These are phyloP conservation scores for Mimas tiliae DNA, from an alignment of 2,888 invertebrate species.

Conservation along the genomic window DNA sequence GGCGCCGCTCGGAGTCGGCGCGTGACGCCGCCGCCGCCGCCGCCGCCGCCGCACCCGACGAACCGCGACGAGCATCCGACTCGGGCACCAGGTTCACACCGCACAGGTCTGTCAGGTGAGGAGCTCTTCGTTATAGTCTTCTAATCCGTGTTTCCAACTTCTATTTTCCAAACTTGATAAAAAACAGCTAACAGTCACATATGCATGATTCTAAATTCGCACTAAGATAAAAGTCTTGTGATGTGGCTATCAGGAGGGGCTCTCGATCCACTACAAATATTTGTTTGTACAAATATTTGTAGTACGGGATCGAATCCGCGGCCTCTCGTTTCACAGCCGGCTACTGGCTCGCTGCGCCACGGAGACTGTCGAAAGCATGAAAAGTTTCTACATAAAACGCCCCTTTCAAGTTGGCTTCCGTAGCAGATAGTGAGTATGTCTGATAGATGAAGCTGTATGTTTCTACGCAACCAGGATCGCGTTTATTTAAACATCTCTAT, in stretches of 20 bases:
- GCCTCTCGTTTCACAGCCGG: neutral
- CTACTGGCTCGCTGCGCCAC: neutral
- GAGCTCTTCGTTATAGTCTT: neutral
- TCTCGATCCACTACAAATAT: neutral
- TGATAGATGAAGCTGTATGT: neutral
- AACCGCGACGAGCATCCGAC: conserved; percentile 71
- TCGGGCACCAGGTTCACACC: conserved; percentile 62
- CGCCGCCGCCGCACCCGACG: conserved; percentile 48
- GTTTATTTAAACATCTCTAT: neutral
- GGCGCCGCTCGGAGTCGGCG: conserved; percentile 69
- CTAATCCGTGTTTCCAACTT: too few relatives aligned
- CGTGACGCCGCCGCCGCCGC: conserved; percentile 49
- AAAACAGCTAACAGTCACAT: too few relatives aligned
- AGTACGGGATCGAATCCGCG: neutral
- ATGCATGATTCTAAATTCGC: too few relatives aligned
- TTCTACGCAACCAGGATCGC: neutral
- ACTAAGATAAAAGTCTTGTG: too few relatives aligned
- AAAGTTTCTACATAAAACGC: neutral
- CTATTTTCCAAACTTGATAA: too few relatives aligned
- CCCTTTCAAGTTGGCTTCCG: neutral
- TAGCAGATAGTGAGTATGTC: neutral
- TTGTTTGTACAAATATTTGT: neutral
- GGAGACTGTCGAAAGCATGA: neutral
- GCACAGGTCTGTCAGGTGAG: conserved; percentile 70
- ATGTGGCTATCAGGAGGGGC: too few relatives aligned